Conservation (phyloP, 1,140 invertebrate species). For the Meteorus sp. region DNA sequence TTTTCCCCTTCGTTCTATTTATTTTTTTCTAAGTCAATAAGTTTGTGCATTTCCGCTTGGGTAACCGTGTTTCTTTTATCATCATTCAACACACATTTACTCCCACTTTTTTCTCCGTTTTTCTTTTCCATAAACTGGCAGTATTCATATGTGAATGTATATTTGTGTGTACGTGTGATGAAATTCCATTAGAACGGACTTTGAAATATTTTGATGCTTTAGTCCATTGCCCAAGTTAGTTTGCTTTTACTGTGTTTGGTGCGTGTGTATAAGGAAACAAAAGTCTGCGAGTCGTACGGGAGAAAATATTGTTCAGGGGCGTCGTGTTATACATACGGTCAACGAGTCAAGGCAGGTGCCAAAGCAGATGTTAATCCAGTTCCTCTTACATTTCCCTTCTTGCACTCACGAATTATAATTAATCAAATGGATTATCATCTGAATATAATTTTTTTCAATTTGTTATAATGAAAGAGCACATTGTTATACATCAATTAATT, state of each 20-base stretch:
- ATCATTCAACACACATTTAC: no score
- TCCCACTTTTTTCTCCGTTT: no score
- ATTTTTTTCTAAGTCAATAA: no score
- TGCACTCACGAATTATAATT: neutral
- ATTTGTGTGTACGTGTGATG: no score
- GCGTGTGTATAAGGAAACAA: slow-evolving; percentile 4
- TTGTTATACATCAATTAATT: neutral
- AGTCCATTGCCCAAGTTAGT: neutral
- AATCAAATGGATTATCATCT: neutral
- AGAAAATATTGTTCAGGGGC: slow-evolving; percentile 6
- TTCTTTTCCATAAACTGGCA: no score
- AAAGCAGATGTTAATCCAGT: slow-evolving; percentile 17
- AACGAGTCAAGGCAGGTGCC: slow-evolving; percentile 14
- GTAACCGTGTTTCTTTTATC: no score
- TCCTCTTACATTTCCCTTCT: neutral
- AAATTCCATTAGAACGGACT: neutral
- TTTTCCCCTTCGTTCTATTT: no score
- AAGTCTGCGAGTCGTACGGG: neutral
- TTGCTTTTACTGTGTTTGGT: no score
- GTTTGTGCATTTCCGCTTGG: no score
- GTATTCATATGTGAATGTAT: no score
- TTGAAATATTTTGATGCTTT: neutral
- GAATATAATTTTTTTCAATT: slow-evolving; percentile 3
- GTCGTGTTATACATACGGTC: neutral
- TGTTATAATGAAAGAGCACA: neutral